Conservation (phyloP, 2,888 invertebrate species). For the Eurois occulta region DNA sequence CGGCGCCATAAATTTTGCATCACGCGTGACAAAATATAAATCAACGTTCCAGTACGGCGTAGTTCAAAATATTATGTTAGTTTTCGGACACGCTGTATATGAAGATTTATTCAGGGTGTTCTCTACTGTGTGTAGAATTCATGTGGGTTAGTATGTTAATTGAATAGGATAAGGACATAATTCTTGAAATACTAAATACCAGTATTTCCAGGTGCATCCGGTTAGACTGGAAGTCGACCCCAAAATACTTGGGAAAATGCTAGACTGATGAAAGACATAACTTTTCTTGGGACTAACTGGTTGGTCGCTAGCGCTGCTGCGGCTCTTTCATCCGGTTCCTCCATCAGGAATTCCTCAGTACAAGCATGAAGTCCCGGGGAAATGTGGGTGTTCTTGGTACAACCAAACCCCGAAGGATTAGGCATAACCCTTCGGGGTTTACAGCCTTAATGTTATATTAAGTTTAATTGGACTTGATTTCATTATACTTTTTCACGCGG, state of each 20-base stretch:
- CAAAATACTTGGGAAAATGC: no score
- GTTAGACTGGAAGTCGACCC: no score
- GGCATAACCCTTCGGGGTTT: background rate
- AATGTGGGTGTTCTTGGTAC: background rate
- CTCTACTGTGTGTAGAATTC: background rate
- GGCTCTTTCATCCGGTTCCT: background rate
- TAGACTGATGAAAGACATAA: background rate
- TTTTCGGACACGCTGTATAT: conserved; percentile 16
- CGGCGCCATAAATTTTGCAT: conserved; percentile 44
- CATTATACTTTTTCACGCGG: background rate
- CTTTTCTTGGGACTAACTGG: background rate
- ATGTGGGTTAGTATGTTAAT: background rate
- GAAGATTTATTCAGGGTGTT: conserved; percentile 3
- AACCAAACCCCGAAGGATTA: no score
- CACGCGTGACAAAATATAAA: conserved; percentile 53
- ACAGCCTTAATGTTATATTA: background rate
- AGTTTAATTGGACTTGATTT: background rate
- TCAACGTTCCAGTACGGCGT: conserved; percentile 1
- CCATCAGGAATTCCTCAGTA: background rate
- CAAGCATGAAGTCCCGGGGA: background rate
- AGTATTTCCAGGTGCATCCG: no score
- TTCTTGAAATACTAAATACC: no score
- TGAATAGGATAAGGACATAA: background rate
- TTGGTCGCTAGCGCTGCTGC: background rate
- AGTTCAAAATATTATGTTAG: conserved; percentile 16